phyloP scores from a whole-genome alignment of 2,888 invertebrate genomes.

The Graphium colonna region DNA sequence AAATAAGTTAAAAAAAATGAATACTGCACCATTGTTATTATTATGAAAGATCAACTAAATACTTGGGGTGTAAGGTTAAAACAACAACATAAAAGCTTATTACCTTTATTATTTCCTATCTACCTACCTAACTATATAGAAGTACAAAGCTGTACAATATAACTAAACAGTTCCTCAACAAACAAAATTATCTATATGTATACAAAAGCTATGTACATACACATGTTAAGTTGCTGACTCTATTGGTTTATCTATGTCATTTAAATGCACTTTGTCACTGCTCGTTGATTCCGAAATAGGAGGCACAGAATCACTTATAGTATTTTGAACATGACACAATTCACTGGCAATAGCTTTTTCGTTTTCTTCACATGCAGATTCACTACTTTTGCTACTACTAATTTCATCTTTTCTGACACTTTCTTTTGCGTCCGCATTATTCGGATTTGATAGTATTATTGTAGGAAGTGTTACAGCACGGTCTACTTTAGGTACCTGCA shows the following conservation, averaged over 20 bases:
- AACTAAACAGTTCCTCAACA: conserved; percentile 14
- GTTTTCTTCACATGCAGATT: conserved; percentile 2
- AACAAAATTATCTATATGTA: conserved; percentile 13
- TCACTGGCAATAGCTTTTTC: background rate
- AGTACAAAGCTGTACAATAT: conserved; percentile 24
- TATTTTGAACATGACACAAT: background rate
- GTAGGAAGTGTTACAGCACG: conserved; percentile 38
- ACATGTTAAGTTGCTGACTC: conserved; percentile 1
- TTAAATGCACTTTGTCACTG: background rate
- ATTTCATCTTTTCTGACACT: conserved; percentile 22
- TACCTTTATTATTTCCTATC: conserved; percentile 19
- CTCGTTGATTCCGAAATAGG: background rate
- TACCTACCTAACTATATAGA: conserved; percentile 23
- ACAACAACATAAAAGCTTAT: background rate
- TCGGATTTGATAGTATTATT: conserved; percentile 14
- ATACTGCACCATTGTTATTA: too few species aligned
- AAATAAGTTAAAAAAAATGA: too few species aligned
- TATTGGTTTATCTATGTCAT: conserved; percentile 1
- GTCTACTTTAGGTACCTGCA: conserved; percentile 66
- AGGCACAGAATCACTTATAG: background rate
- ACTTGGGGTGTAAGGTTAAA: background rate
- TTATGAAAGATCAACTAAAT: background rate
- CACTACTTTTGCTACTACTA: background rate
- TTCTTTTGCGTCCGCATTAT: conserved; percentile 6
- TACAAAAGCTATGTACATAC: conserved; percentile 8